phyloP scores from a whole-genome alignment of 2,797 vertebrate genomes.

The Enteromius paludinosus region DNA sequence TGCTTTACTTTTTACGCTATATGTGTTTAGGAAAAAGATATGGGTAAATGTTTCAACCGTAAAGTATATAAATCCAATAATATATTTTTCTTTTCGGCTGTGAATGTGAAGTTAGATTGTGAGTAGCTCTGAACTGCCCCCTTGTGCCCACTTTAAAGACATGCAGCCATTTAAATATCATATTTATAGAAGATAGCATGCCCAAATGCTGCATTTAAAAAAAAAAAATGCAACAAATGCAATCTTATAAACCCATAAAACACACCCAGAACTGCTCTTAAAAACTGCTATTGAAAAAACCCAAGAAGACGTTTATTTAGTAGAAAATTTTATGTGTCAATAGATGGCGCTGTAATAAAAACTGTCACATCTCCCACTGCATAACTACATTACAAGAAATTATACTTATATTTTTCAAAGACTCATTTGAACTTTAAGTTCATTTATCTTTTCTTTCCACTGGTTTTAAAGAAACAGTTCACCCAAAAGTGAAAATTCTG shows the following conservation, averaged over 20 bases:
- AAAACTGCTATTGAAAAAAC: too few species aligned
- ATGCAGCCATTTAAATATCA: not conserved
- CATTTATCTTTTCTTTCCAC: not conserved
- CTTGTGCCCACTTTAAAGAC: slow-evolving; percentile 12
- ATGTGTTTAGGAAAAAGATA: not conserved
- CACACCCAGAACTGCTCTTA: not conserved
- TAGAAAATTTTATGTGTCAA: not conserved
- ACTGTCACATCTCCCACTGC: not conserved
- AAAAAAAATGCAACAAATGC: not conserved
- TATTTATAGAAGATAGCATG: not conserved
- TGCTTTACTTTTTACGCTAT: not conserved
- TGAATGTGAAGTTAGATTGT: not conserved
- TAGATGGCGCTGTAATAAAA: slow-evolving; percentile 44
- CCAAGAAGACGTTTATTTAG: not conserved
- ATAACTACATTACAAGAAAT: not conserved
- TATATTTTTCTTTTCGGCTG: not conserved
- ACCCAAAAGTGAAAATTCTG: too few species aligned
- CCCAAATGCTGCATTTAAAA: too few species aligned
- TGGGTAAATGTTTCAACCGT: not conserved
- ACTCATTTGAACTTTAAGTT: not conserved
- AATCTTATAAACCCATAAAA: not conserved
- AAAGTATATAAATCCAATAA: not conserved
- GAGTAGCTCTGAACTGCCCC: not conserved
- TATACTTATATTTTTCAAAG: not conserved
- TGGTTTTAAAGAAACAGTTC: not conserved